Conservation (phyloP, 2,888 invertebrate species). For the Drosophila algonquin region DNA sequence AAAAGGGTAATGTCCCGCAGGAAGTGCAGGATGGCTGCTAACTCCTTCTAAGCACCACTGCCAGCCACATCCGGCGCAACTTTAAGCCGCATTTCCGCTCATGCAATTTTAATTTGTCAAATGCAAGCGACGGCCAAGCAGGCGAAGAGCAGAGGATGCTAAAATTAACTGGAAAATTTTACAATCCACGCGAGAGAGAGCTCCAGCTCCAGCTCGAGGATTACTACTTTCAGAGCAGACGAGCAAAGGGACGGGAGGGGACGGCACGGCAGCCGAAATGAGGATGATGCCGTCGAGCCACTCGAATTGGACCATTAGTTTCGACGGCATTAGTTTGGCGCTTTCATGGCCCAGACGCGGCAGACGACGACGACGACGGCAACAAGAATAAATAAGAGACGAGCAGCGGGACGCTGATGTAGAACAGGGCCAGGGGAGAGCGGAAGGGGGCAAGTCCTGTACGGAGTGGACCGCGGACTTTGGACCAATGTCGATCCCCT, state of each 20-base stretch:
- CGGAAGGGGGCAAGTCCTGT: not conserved
- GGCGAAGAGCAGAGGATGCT: conserved; percentile 44
- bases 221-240: conserved; percentile 10
- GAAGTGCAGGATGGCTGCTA: conserved; percentile 41
- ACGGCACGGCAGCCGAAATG: conserved; percentile 12
- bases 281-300: conserved; percentile 65
- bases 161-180: conserved; percentile 79
- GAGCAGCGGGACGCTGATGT: conserved; percentile 53
- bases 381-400: conserved; percentile 72
- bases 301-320: conserved; percentile 83
- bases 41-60: conserved; percentile 20
- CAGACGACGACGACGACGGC: conserved; percentile 33
- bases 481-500: conserved; percentile 58
- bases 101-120: conserved; percentile 81
- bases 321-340: conserved; percentile 81
- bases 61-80: conserved; percentile 64
- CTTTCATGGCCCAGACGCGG: conserved; percentile 66
- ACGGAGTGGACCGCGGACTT: conserved; percentile 25
- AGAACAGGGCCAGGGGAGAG: not conserved
- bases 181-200: conserved; percentile 74
- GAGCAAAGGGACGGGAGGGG: not conserved
- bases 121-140: conserved; percentile 47
- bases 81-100: conserved; percentile 77
- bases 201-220: conserved; percentile 21
- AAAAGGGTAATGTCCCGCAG: conserved; percentile 58